Evolutionary conservation across 2,113 vertebrate genomes (phyloP).

Genomic region (Mixornis gularis): DNA sequence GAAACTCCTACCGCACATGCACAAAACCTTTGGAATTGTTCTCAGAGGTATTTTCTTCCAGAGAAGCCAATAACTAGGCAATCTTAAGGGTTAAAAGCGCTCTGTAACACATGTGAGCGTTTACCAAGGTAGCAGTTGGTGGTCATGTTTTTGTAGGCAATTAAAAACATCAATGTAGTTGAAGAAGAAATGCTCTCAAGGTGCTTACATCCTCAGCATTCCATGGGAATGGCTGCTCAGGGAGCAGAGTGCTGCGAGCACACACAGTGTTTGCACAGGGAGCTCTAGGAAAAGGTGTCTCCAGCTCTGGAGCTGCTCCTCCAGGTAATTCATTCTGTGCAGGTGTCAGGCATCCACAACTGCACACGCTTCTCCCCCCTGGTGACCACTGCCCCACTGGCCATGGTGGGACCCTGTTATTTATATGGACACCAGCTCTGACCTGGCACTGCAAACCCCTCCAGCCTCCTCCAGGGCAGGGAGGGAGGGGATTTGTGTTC

Average conservation of each 20-base stretch:
- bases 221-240: background rate
- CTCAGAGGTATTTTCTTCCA: background rate
- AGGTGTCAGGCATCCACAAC: background rate
- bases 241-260: background rate
- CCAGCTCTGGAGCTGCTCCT: no score
- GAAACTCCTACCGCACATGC: background rate
- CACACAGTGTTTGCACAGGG: background rate
- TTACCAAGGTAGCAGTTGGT: background rate
- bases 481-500: background rate
- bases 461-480: background rate
- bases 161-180: background rate
- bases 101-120: background rate
- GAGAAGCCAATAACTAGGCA: background rate
- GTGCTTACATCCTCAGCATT: background rate
- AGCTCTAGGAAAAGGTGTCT: background rate
- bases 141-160: background rate
- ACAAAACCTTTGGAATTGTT: background rate
- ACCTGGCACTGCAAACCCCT: background rate
- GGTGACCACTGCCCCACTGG: background rate
- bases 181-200: background rate
- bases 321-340: background rate
- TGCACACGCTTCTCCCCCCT: fast-evolving
- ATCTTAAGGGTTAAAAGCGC: background rate
- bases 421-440: background rate
- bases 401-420: background rate